A percentile compares a stretch with the other conserved stretches of the same genome.
Evolutionary conservation across 2,113 vertebrate species (phyloP).

Genomic region (Seriola rivoliana): DNA sequence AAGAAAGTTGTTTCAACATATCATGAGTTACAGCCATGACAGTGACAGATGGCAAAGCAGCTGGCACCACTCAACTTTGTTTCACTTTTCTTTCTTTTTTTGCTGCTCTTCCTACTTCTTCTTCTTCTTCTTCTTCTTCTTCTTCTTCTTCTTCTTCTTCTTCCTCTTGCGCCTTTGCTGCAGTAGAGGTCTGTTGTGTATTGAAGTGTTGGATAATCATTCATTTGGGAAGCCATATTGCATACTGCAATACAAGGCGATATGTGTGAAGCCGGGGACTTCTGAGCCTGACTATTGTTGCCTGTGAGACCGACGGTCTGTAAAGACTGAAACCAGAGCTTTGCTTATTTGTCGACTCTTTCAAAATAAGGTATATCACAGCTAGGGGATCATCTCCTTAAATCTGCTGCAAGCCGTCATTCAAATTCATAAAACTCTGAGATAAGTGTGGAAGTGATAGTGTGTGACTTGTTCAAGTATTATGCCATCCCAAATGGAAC

Average conservation of each 20-base stretch:
- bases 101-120: conserved; percentile 39
- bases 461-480: conserved; percentile 53
- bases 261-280: conserved; percentile 66
- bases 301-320: conserved; percentile 38
- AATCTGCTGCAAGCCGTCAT: conserved; percentile 39
- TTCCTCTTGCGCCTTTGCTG: conserved; percentile 57
- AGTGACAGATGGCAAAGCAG: conserved; percentile 88
- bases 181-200: conserved; percentile 75
- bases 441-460: conserved; percentile 57
- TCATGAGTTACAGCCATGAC: conserved; percentile 79
- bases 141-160: not conserved
- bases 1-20: conserved; percentile 82
- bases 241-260: conserved; percentile 66
- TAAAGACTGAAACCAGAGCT: conserved; percentile 31
- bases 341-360: conserved; percentile 38
- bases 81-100: conserved; percentile 76
- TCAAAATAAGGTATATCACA: conserved; percentile 33
- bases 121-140: conserved; percentile 7
- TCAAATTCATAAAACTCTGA: conserved; percentile 54
- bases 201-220: conserved; percentile 80
- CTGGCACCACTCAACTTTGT: conserved; percentile 83
- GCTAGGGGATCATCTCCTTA: conserved; percentile 50
- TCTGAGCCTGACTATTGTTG: conserved; percentile 53
- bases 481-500: conserved; percentile 45
- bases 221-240: conserved; percentile 80